Percentiles rank a stretch among this genome's conserved stretches.
These are phyloP conservation scores for Drosophila rubida DNA, from an alignment of 2,888 invertebrate genomes.

Conservation along the genomic window DNA sequence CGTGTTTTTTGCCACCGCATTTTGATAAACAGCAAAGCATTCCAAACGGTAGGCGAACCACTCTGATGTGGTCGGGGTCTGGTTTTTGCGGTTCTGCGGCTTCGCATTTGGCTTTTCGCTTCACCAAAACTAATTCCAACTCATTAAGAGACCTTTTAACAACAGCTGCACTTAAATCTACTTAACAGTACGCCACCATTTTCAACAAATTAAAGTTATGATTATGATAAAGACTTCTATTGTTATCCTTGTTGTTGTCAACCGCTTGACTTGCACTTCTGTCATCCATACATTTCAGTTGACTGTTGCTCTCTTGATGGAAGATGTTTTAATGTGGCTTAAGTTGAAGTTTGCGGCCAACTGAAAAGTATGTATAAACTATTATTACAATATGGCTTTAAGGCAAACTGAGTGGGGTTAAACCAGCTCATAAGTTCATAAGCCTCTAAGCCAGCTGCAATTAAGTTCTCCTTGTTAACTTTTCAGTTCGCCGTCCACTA, in stretches of 20 bases:
- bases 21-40: constrained; percentile 21
- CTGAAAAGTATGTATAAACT: not conserved
- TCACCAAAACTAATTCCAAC: constrained; percentile 46
- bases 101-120: constrained; percentile 4
- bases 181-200: constrained; percentile 19
- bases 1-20: constrained; percentile 18
- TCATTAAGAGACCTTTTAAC: constrained; percentile 47
- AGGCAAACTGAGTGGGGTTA: not conserved
- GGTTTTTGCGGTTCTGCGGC: constrained; percentile 39
- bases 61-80: constrained; percentile 49
- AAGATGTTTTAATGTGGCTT: constrained; percentile 17
- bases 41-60: constrained; percentile 38
- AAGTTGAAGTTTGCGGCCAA: not conserved
- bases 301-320: constrained; percentile 6
- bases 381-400: constrained; percentile 1
- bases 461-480: constrained; percentile 9
- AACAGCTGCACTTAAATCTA: constrained; percentile 44
- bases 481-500: no score
- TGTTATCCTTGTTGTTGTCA: not conserved
- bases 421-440: constrained; percentile 1
- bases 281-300: constrained; percentile 4
- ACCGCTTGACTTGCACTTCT: constrained; percentile 7
- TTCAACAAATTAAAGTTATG: constrained; percentile 29
- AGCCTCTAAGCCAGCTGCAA: not conserved
- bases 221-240: constrained; percentile 20